A percentile compares a stretch with the other conserved stretches of the same genome.
Evolutionary conservation across 23 tunicate genomes (phyloP).

Genomic region (Ciona savignyi): DNA sequence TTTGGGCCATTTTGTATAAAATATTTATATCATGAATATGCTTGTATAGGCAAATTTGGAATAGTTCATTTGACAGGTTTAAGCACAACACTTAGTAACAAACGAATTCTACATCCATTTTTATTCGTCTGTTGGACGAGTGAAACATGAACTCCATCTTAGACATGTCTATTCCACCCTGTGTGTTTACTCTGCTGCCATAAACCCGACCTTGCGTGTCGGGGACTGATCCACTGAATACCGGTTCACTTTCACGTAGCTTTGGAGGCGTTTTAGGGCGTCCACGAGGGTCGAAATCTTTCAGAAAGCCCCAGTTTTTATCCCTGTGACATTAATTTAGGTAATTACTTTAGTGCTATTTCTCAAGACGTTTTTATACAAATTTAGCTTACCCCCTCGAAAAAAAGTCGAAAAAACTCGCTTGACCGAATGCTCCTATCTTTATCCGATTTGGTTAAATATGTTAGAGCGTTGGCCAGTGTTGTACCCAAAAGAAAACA

Average conservation of each 20-base stretch:
- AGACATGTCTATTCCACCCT: conserved; percentile 53
- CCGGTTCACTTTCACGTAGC: conserved; percentile 36
- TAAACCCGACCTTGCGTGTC: conserved; percentile 75
- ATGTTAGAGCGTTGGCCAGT: too few relatives aligned
- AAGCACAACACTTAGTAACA: too few relatives aligned
- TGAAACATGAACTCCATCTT: conserved; percentile 69
- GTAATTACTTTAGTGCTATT: background rate
- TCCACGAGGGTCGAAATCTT: conserved; percentile 62
- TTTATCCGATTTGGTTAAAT: too few relatives aligned
- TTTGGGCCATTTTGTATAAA: too few relatives aligned
- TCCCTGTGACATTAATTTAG: conserved; percentile 24
- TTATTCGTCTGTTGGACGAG: conserved; percentile 40
- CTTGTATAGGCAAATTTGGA: too few relatives aligned
- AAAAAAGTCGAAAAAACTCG: too few relatives aligned
- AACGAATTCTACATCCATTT: conserved; percentile 48
- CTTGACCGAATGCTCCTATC: too few relatives aligned
- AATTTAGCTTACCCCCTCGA: too few relatives aligned
- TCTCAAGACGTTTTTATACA: too few relatives aligned
- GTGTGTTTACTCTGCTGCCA: conserved; percentile 52
- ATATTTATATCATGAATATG: too few relatives aligned
- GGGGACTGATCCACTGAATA: conserved; percentile 35
- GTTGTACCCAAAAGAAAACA: too few relatives aligned
- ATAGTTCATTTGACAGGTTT: too few relatives aligned
- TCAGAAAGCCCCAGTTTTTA: conserved; percentile 51
- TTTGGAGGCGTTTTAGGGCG: conserved; percentile 51